Base-by-base conservation (phyloP, 2,113 vertebrate species). In the Gnathonemus longibarbis region DNA sequence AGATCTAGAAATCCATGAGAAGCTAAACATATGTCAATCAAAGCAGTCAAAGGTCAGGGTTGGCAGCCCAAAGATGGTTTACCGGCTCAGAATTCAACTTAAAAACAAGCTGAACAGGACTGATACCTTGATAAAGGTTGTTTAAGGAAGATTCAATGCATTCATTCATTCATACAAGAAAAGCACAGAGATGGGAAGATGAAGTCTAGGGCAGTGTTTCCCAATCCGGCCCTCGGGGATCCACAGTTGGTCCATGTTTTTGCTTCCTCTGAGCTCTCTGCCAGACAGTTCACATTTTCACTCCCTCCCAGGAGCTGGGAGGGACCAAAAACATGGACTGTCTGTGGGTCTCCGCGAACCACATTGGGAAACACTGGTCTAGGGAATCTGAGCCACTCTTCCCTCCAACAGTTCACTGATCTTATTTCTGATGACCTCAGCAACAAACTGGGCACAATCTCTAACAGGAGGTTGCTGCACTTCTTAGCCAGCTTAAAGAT, bases 401-500 rank as follows among this genome's bases (percentile, higher is more conserved):
- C 50, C 80, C 7, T 3, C 49, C 4, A 39, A 66, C 56, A 84
- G 48, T 86, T 70, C 66, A 91, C 84, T 52, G 42, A 58, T 49
- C 46, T 83, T 52, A 21, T 52, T 84, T 93, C 62, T 90, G 92
- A 91, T 90, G 89, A 92, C 53, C 89, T 91, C 90, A 90, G 92
- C 93, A 89, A 3, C 42, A 91, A 7, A 19, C 1, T 6, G 4
- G 53, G 35, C 91, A 84, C 87, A 89, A 90, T 89, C 56, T 7
- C 88, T 88, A 94, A 92, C 91, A 91, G 91, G 92, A 48, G 91
- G 48, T 45, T 87, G 83, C 39, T 45, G 66, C 89, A 89, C 50
- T 84, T 15, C 89, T 92, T 24, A 92, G 21, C 2, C 84, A 6
- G 95, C 35, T 96, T 95, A 96, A 95, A 94, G 84, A 95, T 95